These are phyloP conservation scores for Scaptomyza montana DNA, from an alignment of 1,140 invertebrate species.

Conservation along the genomic window DNA sequence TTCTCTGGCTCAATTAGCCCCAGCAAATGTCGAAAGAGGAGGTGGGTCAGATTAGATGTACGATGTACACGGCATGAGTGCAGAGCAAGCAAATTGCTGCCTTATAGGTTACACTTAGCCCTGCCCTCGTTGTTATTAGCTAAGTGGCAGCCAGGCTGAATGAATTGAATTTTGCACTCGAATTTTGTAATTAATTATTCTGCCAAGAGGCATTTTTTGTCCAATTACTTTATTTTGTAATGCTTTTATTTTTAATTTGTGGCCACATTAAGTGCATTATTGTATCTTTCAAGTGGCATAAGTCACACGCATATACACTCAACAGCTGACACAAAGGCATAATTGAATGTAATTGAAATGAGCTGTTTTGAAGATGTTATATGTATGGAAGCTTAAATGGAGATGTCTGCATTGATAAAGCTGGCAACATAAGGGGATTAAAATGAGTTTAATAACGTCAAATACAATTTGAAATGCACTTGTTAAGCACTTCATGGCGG, in stretches of 20 bases:
- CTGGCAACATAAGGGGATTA: constrained; percentile 9
- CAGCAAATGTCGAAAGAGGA: background rate
- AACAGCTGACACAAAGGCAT: constrained; percentile 63
- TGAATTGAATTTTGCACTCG: constrained; percentile 26
- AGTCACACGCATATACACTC: constrained; percentile 57
- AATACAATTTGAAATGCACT: background rate
- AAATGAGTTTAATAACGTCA: constrained; percentile 2
- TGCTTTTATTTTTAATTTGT: constrained; percentile 30
- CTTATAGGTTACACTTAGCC: constrained; percentile 48
- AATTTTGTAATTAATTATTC: constrained; percentile 58
- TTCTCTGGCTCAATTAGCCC: constrained; percentile 58
- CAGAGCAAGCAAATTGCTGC: constrained; percentile 7
- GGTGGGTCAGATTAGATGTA: constrained; percentile 37
- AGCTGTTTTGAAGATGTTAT: constrained; percentile 52
- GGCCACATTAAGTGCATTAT: constrained; percentile 56
- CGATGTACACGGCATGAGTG: background rate
- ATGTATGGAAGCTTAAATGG: background rate
- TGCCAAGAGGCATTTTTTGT: background rate
- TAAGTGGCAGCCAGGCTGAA: constrained; percentile 53
- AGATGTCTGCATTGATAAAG: constrained; percentile 10
- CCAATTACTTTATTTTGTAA: constrained; percentile 23
- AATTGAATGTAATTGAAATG: constrained; percentile 73
- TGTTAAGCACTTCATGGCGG: no score
- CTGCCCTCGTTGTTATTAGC: constrained; percentile 60
- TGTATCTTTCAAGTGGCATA: constrained; percentile 68